These are phyloP conservation scores for Lithophane semibrunnea DNA, from an alignment of 2,888 invertebrate genomes.

Conservation along the genomic window DNA sequence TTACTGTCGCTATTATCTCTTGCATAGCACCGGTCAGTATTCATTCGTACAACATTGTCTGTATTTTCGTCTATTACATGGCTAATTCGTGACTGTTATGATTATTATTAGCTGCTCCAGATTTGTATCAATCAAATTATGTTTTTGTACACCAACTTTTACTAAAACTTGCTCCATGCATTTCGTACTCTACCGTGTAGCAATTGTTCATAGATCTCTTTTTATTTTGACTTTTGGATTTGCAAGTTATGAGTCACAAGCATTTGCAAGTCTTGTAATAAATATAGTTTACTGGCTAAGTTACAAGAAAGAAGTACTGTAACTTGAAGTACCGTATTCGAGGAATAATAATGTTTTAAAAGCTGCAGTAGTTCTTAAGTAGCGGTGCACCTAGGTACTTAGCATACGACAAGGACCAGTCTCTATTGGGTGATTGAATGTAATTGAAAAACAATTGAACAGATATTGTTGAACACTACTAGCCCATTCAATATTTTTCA, in stretches of 20 bases:
- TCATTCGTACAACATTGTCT: constrained; percentile 32
- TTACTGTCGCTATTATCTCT: constrained; percentile 26
- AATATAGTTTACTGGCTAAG: constrained; percentile 16
- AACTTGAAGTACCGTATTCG: constrained; percentile 20
- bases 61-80: constrained; percentile 52
- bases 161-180: constrained; percentile 27
- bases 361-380: constrained; percentile 25
- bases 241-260: constrained; percentile 16
- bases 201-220: constrained; percentile 40
- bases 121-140: constrained; percentile 49
- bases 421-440: constrained; percentile 36
- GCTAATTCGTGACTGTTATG: constrained; percentile 49
- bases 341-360: constrained; percentile 26
- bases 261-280: constrained; percentile 13
- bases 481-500: constrained; percentile 9
- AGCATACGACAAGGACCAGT: constrained; percentile 24
- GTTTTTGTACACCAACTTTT: constrained; percentile 34
- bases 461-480: constrained; percentile 5
- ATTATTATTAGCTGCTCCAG: constrained; percentile 49
- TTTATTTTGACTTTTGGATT: constrained; percentile 31
- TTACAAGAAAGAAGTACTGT: not conserved
- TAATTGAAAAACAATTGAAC: constrained; percentile 53
- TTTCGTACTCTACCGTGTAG: constrained; percentile 18
- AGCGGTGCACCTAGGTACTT: constrained; percentile 12
- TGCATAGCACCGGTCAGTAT: constrained; percentile 20